Conservation (phyloP, 2,797 vertebrate species). For the Champsocephalus gunnari region DNA sequence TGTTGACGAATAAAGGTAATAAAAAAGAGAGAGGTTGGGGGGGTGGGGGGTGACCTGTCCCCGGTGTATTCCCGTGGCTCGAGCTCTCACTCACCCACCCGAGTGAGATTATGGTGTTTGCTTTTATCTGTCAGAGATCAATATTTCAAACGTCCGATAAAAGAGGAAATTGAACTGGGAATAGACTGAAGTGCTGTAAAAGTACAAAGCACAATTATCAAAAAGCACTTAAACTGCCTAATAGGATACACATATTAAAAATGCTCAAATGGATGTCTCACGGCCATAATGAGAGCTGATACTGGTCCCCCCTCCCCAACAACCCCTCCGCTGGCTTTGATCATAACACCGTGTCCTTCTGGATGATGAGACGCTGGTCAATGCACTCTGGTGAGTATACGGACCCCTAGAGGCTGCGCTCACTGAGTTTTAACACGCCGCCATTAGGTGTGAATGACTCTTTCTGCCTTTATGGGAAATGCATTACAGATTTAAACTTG, state of each 20-base stretch:
- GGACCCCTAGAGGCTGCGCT: conserved; percentile 87
- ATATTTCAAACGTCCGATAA: conserved; percentile 99
- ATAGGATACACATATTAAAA: conserved; percentile 99
- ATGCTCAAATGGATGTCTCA: conserved; percentile 97
- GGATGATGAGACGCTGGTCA: conserved; percentile 86
- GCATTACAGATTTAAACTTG: conserved; percentile 79
- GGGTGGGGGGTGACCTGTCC: conserved; percentile 89
- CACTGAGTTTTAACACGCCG: conserved; percentile 86
- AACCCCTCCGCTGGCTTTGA: conserved; percentile 85
- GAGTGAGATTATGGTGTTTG: conserved; percentile 99
- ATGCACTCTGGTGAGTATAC: conserved; percentile 89
- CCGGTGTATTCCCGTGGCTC: conserved; percentile 86
- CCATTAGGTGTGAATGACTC: conserved; percentile 94
- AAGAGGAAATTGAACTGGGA: conserved; percentile 99
- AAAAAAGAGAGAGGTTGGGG: conserved; percentile 92
- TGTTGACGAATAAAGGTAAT: conserved; percentile 97
- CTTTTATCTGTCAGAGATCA: conserved; percentile 99
- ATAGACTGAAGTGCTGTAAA: conserved; percentile 99
- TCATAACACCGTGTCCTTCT: conserved; percentile 87
- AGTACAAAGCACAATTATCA: conserved; percentile 99
- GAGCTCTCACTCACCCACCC: conserved; percentile 86
- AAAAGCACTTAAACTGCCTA: conserved; percentile 99
- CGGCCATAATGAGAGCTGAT: conserved; percentile 93
- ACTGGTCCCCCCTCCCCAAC: conserved; percentile 70
- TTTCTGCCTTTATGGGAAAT: conserved; percentile 93